phyloP scores from a whole-genome alignment of 2,113 vertebrate species.

The Lichenostomus cassidix region DNA sequence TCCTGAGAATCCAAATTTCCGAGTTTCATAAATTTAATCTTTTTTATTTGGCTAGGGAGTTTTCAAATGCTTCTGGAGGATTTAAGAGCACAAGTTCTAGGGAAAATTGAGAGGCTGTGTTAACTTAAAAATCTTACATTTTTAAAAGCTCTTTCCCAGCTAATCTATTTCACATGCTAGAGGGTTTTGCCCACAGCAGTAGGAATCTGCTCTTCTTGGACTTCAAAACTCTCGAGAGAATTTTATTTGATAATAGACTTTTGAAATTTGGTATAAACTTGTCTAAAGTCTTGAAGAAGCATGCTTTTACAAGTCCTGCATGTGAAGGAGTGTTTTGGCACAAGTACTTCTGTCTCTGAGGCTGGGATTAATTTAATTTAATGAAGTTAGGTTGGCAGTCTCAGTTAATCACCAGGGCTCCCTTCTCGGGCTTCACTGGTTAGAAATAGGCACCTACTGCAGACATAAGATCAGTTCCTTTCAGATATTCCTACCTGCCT shows the following conservation, averaged over 20 bases:
- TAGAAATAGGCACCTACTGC: background rate
- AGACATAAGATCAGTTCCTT: background rate
- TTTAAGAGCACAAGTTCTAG: background rate
- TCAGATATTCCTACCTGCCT: background rate
- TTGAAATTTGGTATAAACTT: constrained; percentile 1
- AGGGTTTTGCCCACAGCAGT: background rate
- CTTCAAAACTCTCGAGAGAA: background rate
- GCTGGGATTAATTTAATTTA: background rate
- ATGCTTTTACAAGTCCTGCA: background rate
- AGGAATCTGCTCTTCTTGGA: background rate
- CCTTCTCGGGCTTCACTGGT: background rate
- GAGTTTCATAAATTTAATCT: background rate
- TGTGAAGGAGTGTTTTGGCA: background rate
- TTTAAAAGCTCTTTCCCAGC: background rate
- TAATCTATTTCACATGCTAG: background rate
- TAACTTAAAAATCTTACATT: background rate
- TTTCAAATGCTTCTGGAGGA: background rate
- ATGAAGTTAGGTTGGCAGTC: background rate
- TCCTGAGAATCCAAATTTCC: background rate
- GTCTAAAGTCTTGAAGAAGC: background rate
- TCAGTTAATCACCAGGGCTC: background rate
- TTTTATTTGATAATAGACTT: constrained; percentile 8
- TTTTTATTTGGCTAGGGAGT: background rate
- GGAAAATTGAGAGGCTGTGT: background rate
- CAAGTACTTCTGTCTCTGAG: background rate